These are phyloP conservation scores for Lethrus apterus DNA, from an alignment of 1,140 invertebrate species.

Conservation along the genomic window DNA sequence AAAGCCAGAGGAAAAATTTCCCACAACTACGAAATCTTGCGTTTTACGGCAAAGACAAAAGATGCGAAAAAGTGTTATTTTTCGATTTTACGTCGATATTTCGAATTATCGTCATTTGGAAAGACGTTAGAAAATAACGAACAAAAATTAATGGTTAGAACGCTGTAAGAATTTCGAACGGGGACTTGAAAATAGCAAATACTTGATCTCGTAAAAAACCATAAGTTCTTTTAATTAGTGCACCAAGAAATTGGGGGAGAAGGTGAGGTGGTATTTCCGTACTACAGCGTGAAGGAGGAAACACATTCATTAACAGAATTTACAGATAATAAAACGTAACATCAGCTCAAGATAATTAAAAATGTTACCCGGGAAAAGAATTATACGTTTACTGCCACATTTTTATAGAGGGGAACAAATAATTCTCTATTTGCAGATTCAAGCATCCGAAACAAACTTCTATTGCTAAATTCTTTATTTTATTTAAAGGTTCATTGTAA, in stretches of 20 bases:
- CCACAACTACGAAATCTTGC: too few species aligned
- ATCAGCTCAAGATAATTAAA: slow-evolving; percentile 28
- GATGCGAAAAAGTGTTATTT: too few species aligned
- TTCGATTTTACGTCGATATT: too few species aligned
- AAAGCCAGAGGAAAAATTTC: too few species aligned
- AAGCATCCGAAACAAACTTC: too few species aligned
- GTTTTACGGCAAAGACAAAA: too few species aligned
- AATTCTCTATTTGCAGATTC: too few species aligned
- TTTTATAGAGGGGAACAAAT: too few species aligned
- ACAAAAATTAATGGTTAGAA: slow-evolving; percentile 19
- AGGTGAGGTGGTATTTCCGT: slow-evolving; percentile 21
- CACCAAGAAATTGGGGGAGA: slow-evolving; percentile 16
- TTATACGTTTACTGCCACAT: slow-evolving; percentile 1
- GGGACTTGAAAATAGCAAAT: slow-evolving; percentile 24
- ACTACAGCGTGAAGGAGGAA: slow-evolving; percentile 19
- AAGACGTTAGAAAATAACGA: slow-evolving; percentile 18
- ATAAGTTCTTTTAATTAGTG: slow-evolving; percentile 32
- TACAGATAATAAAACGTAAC: slow-evolving; percentile 30
- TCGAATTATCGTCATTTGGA: too few species aligned
- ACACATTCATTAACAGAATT: slow-evolving; percentile 29
- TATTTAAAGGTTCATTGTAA: too few species aligned
- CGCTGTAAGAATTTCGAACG: slow-evolving; percentile 20
- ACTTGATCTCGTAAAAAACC: slow-evolving; percentile 22
- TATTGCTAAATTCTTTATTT: too few species aligned
- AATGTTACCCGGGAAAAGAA: slow-evolving; percentile 22